Conservation (phyloP, 2,797 vertebrate species). For the Labeo calbasu region DNA sequence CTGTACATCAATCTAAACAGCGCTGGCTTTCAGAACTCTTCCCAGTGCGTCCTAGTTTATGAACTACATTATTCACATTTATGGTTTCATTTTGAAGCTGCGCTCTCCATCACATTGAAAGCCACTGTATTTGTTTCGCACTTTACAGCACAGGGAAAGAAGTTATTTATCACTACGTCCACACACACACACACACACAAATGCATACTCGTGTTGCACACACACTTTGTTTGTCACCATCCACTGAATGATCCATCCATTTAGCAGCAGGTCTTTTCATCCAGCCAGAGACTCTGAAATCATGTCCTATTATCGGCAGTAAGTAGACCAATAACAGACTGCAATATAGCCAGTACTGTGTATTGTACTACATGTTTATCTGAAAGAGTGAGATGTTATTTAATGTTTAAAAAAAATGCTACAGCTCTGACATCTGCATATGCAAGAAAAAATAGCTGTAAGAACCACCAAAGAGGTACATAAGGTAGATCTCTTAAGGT, state of each 20-base stretch:
- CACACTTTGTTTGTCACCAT: slow-evolving; percentile 5
- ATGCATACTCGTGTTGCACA: neutral
- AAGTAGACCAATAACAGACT: slow-evolving; percentile 1
- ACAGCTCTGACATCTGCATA: neutral
- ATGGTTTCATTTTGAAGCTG: slow-evolving; percentile 31
- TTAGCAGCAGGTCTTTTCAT: slow-evolving; percentile 1
- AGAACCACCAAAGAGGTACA: neutral
- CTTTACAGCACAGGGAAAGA: neutral
- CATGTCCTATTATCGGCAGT: neutral
- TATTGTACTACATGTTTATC: neutral
- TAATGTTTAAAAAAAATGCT: neutral
- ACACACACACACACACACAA: slow-evolving; percentile 7
- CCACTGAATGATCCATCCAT: neutral
- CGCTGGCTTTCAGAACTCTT: neutral
- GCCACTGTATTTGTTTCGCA: slow-evolving; percentile 22
- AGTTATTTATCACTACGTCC: slow-evolving; percentile 7
- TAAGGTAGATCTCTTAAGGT: neutral
- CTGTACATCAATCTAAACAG: slow-evolving; percentile 8
- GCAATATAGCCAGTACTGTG: neutral
- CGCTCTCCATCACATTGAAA: slow-evolving; percentile 20
- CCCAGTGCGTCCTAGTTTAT: slow-evolving; percentile 15
- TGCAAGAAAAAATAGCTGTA: neutral
- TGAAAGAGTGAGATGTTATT: neutral
- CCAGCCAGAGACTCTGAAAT: neutral
- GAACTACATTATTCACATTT: slow-evolving; percentile 44